A percentile compares a stretch with the other conserved stretches of the same genome.
Conservation (phyloP, 1,140 invertebrate species). For the Hormaphis cornu region DNA sequence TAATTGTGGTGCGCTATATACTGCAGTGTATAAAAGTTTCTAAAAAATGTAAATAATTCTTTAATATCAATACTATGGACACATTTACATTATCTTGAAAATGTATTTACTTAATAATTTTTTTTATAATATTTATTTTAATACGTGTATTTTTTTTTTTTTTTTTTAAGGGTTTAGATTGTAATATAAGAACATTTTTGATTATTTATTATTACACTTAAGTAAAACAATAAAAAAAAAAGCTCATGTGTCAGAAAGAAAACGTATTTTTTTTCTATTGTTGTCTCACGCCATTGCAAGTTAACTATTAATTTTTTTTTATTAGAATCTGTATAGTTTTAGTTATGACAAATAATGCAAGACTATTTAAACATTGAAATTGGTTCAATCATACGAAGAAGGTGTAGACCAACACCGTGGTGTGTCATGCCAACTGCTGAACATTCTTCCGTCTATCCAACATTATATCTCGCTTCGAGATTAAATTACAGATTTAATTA, state of each 20-base stretch:
- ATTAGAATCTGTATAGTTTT: too few relatives aligned
- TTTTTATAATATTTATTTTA: constrained; percentile 26
- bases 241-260: background rate
- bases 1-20: background rate
- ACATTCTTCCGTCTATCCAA: too few relatives aligned
- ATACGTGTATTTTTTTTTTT: constrained; percentile 5
- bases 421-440: too few relatives aligned
- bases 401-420: too few relatives aligned
- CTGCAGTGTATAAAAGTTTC: background rate
- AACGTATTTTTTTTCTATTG: background rate
- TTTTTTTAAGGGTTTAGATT: constrained; percentile 25
- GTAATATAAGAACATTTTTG: constrained; percentile 23
- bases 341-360: too few relatives aligned
- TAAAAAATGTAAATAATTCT: background rate
- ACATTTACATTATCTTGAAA: constrained; percentile 17
- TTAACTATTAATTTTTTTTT: too few relatives aligned
- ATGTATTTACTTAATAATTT: constrained; percentile 29
- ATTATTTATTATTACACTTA: constrained; percentile 13
- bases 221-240: constrained; percentile 14
- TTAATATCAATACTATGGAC: constrained; percentile 16
- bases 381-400: too few relatives aligned
- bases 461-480: too few relatives aligned
- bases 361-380: too few relatives aligned
- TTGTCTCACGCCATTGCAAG: too few relatives aligned
- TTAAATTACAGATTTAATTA: too few relatives aligned